Evolutionary conservation across 2,888 invertebrate species (phyloP), one percentile per base, ranked within the genome.

Genomic region (Glyphotaelius pellucidus): DNA sequence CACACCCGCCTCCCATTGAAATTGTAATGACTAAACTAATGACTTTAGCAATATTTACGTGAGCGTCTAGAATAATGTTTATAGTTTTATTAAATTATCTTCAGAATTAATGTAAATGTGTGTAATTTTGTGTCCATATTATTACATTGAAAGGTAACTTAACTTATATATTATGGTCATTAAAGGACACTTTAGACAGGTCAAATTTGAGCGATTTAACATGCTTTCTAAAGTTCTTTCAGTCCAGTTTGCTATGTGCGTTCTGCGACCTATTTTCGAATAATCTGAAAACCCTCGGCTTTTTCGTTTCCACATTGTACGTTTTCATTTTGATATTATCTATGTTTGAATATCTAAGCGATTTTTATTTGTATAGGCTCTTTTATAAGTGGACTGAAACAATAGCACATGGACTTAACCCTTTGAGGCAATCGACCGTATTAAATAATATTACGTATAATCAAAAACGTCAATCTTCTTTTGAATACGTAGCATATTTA

Each of bases 251-350:
- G n/a, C 67, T 67, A 15, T 35, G 32, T 83, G 32, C 83, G 35
- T 83, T 83, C 83, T 35, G 32, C 83, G 35, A 35, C 38, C 25
- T 38, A 83, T 35, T 35, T 83, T 35, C 83, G n/a, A 83, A 83
- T 83, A 35, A 25, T 83, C 38, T 15, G 31, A 83, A 83, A 32
- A 83, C 67, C 67, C 67, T 67, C 67, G 67, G 67, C 67, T 67
- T 67, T 67, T 67, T 67, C 67, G 9, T 25, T 25, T 67, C 67
- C 25, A 67, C 67, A 67, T 67, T 67, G 67, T n/a, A 67, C 67
- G 67, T 67, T 67, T 67, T 67, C 67, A n/a, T 67, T 67, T 67
- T 67, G 67, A 67, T 67, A 67, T 67, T 67, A 67, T 67, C 67
- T n/a, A 25, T 67, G n/a, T 67, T 67, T 67, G 67, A 67, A 67